These are phyloP conservation scores for Anoncus sp. DNA, from an alignment of 2,888 invertebrate genomes.

Conservation along the genomic window DNA sequence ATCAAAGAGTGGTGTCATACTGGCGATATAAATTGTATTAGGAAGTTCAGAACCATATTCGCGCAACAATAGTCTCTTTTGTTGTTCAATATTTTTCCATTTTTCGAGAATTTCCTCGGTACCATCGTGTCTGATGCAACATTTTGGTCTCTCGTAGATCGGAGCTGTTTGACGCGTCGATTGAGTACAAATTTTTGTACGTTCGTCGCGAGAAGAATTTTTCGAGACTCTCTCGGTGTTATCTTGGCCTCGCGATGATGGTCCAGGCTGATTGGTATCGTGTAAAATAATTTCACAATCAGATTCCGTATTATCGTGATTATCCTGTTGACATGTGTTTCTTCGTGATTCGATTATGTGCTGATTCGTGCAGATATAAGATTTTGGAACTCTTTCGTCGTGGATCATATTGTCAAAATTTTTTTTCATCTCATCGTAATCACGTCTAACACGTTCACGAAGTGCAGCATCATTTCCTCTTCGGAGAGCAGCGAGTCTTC, in stretches of 20 bases:
- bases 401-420: slow-evolving; percentile 74
- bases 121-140: slow-evolving; percentile 47
- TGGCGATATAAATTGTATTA: slow-evolving; percentile 76
- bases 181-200: slow-evolving; percentile 28
- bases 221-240: slow-evolving; percentile 12
- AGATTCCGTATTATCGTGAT: slow-evolving; percentile 84
- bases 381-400: slow-evolving; percentile 77
- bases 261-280: slow-evolving; percentile 49
- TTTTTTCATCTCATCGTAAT: slow-evolving; percentile 77
- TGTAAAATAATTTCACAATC: slow-evolving; percentile 82
- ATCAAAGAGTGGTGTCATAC: slow-evolving; percentile 75
- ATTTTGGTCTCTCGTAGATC: slow-evolving; percentile 24
- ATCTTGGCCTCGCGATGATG: slow-evolving; percentile 6
- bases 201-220: slow-evolving; percentile 62
- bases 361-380: slow-evolving; percentile 54
- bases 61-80: slow-evolving; percentile 75
- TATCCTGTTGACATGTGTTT: slow-evolving; percentile 81
- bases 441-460: slow-evolving; percentile 77
- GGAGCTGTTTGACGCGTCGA: slow-evolving; percentile 66
- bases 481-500: slow-evolving; percentile 70
- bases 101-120: slow-evolving; percentile 61
- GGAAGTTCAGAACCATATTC: slow-evolving; percentile 79
- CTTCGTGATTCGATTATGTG: slow-evolving; percentile 81
- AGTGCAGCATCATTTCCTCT: slow-evolving; percentile 77
- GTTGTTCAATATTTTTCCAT: slow-evolving; percentile 78